phyloP scores from a whole-genome alignment of 2,113 vertebrate species.

The Camelus bactrianus region DNA sequence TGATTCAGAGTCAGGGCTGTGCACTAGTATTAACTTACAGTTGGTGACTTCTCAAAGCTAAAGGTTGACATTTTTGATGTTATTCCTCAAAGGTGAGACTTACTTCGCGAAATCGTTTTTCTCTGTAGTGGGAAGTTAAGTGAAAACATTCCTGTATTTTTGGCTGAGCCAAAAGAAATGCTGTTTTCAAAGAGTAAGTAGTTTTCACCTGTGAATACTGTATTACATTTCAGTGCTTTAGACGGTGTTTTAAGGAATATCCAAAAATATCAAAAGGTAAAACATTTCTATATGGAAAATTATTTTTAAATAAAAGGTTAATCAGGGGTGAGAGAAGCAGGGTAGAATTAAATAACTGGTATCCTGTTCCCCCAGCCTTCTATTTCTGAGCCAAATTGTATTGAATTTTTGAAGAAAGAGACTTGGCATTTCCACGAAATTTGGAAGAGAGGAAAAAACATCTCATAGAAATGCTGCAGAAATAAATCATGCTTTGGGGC shows the following conservation, averaged over 20 bases:
- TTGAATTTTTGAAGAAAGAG: slow-evolving; percentile 75
- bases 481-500: slow-evolving; percentile 67
- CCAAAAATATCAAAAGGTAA: slow-evolving; percentile 69
- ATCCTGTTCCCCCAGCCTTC: slow-evolving; percentile 40
- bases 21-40: slow-evolving; percentile 52
- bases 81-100: slow-evolving; percentile 74
- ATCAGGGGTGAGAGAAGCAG: slow-evolving; percentile 48
- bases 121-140: slow-evolving; percentile 63
- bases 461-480: slow-evolving; percentile 64
- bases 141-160: slow-evolving; percentile 73
- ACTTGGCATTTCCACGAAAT: slow-evolving; percentile 76
- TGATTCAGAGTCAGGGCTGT: background rate
- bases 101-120: slow-evolving; percentile 63
- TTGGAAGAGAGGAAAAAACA: slow-evolving; percentile 60
- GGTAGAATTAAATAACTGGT: slow-evolving; percentile 58
- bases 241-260: slow-evolving; percentile 63
- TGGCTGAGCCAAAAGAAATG: slow-evolving; percentile 70
- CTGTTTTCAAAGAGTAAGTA: slow-evolving; percentile 75
- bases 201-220: slow-evolving; percentile 74
- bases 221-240: slow-evolving; percentile 61
- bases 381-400: slow-evolving; percentile 73
- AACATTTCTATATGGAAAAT: slow-evolving; percentile 71
- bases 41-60: slow-evolving; percentile 55
- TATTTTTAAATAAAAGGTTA: slow-evolving; percentile 73
- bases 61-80: slow-evolving; percentile 60